phyloP scores from a whole-genome alignment of 2,888 invertebrate genomes.

The Dryobotodes eremita region DNA sequence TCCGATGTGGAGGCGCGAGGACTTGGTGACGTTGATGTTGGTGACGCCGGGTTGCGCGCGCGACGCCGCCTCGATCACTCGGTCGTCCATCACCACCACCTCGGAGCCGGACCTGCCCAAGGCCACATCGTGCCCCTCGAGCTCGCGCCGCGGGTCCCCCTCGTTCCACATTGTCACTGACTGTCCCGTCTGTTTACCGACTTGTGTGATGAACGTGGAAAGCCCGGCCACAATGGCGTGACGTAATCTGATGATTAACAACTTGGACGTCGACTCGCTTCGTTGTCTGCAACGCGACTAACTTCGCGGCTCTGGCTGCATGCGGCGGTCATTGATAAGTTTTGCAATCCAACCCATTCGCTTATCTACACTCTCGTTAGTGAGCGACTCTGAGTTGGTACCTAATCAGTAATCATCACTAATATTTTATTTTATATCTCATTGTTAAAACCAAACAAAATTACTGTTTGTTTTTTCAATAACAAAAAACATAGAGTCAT shows the following conservation, averaged over 20 bases:
- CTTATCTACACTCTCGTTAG: constrained; percentile 63
- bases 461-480: background rate
- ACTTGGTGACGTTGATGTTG: constrained; percentile 81
- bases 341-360: constrained; percentile 57
- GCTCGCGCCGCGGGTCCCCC: constrained; percentile 64
- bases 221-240: constrained; percentile 67
- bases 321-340: constrained; percentile 54
- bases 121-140: constrained; percentile 63
- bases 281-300: constrained; percentile 76
- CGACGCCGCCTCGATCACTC: constrained; percentile 65
- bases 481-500: constrained; percentile 10
- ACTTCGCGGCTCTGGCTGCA: constrained; percentile 60
- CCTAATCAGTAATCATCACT: constrained; percentile 37
- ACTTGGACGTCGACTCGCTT: constrained; percentile 71
- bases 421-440: constrained; percentile 28
- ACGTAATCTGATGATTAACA: constrained; percentile 65
- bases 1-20: constrained; percentile 83
- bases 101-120: constrained; percentile 73
- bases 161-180: constrained; percentile 73
- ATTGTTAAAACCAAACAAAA: constrained; percentile 7
- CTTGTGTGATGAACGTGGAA: constrained; percentile 57
- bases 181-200: constrained; percentile 59
- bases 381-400: constrained; percentile 16
- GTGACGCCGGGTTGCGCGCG: constrained; percentile 72
- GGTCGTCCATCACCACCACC: constrained; percentile 76